phyloP scores from a whole-genome alignment of 2,797 vertebrate genomes.

The Nannoperca australis region DNA sequence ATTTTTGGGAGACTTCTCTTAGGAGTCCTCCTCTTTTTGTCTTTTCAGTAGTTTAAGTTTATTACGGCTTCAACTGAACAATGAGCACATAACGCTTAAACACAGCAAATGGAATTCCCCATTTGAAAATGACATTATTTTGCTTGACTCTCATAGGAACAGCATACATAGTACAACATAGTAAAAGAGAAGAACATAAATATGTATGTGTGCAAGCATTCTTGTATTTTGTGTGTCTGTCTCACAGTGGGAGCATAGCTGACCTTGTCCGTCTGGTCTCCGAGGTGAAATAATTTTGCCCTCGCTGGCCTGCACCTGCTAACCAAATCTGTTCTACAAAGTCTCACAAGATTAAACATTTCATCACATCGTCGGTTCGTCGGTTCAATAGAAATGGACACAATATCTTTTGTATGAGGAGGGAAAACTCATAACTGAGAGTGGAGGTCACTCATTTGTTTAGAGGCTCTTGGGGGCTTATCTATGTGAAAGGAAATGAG shows the following conservation, averaged over 20 bases:
- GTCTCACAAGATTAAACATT: slow-evolving; percentile 61
- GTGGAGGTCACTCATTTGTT: slow-evolving; percentile 55
- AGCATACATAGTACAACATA: too few relatives aligned
- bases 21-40: neutral
- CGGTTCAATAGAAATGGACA: slow-evolving; percentile 29
- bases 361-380: slow-evolving; percentile 59
- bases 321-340: neutral
- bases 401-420: slow-evolving; percentile 66
- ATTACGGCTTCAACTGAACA: neutral
- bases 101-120: too few relatives aligned
- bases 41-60: neutral
- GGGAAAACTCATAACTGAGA: slow-evolving; percentile 60
- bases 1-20: neutral
- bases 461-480: slow-evolving; percentile 34
- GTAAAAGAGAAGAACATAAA: neutral
- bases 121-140: neutral
- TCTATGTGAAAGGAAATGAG: slow-evolving; percentile 51
- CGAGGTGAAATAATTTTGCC: slow-evolving; percentile 66
- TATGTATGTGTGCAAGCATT: slow-evolving; percentile 6
- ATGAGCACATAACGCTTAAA: neutral
- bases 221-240: slow-evolving; percentile 5
- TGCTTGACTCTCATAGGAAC: neutral
- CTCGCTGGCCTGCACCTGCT: slow-evolving; percentile 52
- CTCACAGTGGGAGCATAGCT: slow-evolving; percentile 54
- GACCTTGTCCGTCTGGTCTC: slow-evolving; percentile 72